These are phyloP conservation scores for Scomber japonicus DNA, from an alignment of 2,113 vertebrate genomes.

Conservation along the genomic window DNA sequence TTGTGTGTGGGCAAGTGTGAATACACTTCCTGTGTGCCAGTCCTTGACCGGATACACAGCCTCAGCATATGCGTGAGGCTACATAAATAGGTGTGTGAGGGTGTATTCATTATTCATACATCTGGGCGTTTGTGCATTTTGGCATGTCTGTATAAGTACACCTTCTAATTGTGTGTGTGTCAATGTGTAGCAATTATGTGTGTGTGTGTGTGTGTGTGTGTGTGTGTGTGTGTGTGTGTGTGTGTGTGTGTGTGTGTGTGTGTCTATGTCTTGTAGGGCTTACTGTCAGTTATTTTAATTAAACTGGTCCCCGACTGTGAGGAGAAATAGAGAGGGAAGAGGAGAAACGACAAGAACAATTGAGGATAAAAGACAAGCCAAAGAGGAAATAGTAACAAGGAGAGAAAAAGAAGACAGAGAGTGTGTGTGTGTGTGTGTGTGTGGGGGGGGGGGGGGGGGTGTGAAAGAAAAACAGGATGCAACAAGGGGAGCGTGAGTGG, in stretches of 20 bases:
- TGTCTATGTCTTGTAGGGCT: background rate
- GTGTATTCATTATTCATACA: background rate
- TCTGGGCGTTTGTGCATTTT: background rate
- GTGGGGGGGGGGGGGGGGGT: no score
- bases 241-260: background rate
- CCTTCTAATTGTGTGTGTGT: background rate
- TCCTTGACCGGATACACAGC: background rate
- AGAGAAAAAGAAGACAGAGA: background rate
- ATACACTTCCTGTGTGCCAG: background rate
- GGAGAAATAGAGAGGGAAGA: slow-evolving; percentile 12
- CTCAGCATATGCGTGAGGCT: background rate
- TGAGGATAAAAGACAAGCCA: background rate
- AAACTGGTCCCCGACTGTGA: slow-evolving; percentile 35
- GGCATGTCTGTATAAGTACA: background rate
- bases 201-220: background rate
- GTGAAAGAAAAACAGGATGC: background rate
- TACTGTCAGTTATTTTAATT: slow-evolving; percentile 40
- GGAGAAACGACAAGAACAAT: background rate
- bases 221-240: background rate
- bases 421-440: no score
- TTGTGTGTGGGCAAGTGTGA: slow-evolving; percentile 16
- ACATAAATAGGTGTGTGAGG: background rate
- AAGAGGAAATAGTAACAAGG: background rate
- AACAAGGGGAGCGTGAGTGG: background rate
- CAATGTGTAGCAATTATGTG: background rate